Evolutionary conservation across 2,113 vertebrate species (phyloP), one percentile per base, ranked within the genome.

Genomic region (Pachyramphus minor): DNA sequence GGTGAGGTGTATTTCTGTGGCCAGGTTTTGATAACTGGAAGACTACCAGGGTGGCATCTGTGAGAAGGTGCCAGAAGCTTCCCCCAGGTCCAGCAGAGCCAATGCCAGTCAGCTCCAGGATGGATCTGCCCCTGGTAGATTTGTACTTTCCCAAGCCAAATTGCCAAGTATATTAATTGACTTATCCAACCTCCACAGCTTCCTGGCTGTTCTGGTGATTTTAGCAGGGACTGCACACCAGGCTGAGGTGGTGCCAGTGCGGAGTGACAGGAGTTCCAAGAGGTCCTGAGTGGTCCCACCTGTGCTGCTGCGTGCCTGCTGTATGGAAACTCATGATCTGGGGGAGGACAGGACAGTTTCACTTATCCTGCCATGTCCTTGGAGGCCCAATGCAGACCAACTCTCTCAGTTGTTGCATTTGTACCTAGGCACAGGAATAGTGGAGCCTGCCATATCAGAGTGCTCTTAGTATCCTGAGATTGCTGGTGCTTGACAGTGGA

Each of bases 261-360:
- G 42, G 86, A 31, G 15, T 68, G 37, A 13, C 50, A 52, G n/a
- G 28, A 53, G 66, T 41, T 73, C 50, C 2, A 1, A 21, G 44
- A 18, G 17, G 27, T 76, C 25, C 52, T 3, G 1, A 18, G 55
- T 21, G 11, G 28, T 75, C 15, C 55, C 8, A 2, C 7, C 33
- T 20, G 4, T 41, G 31, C 33, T 56, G 45, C 33, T 47, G 3
- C 7, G 1, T 5, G 1, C 11, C 19, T 1, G 0, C 47, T 49
- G 19, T 16, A 3, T 37, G 31, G 58, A 72, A 28, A 13, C 9
- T 31, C 2, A 0, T 31, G n/a, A 58, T 6, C 9, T 14, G 19
- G 20, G 12, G 9, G 27, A 21, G 33, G 23, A 45, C 27, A 55
- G 73, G 10, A 15, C 30, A 22, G 8, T 47, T 47, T 35, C 41